These are phyloP conservation scores for Erpobdella octoculata DNA, from an alignment of 2,888 invertebrate species.

Conservation along the genomic window DNA sequence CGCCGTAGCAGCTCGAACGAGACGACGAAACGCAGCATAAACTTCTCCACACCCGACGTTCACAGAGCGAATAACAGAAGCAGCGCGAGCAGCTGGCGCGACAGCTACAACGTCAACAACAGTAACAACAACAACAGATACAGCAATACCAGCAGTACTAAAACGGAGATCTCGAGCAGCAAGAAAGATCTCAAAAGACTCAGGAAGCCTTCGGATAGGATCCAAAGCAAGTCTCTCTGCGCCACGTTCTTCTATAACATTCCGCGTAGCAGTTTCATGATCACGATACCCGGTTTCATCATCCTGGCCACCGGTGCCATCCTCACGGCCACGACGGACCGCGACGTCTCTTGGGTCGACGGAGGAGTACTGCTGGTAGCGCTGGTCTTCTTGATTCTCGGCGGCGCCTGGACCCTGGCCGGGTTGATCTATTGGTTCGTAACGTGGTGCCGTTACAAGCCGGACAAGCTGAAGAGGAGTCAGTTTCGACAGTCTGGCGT, in stretches of 20 bases:
- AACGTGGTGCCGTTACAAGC: conserved; percentile 24
- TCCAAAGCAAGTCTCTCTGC: conserved; percentile 24
- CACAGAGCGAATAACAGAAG: background rate
- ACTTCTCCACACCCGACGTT: background rate
- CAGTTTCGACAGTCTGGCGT: background rate
- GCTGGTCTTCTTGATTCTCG: conserved; percentile 33
- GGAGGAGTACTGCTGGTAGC: conserved; percentile 13
- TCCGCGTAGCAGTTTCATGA: conserved; percentile 33
- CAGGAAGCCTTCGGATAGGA: conserved; percentile 13
- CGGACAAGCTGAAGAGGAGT: background rate
- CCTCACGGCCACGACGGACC: conserved; percentile 14
- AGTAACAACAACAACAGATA: background rate
- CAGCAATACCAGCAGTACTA: conserved; percentile 12
- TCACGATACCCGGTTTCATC: conserved; percentile 33
- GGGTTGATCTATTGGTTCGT: conserved; percentile 30
- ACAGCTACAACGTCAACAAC: background rate
- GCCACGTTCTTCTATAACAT: conserved; percentile 35
- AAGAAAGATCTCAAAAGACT: background rate
- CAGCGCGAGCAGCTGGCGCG: background rate
- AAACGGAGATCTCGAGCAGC: background rate
- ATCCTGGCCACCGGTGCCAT: conserved; percentile 34
- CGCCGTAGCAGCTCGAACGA: background rate
- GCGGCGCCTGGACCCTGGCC: conserved; percentile 30
- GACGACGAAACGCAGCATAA: background rate
- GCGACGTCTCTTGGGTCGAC: conserved; percentile 24